These are phyloP conservation scores for Zaprionus gabonicus DNA, from an alignment of 1,140 invertebrate species.

Conservation along the genomic window DNA sequence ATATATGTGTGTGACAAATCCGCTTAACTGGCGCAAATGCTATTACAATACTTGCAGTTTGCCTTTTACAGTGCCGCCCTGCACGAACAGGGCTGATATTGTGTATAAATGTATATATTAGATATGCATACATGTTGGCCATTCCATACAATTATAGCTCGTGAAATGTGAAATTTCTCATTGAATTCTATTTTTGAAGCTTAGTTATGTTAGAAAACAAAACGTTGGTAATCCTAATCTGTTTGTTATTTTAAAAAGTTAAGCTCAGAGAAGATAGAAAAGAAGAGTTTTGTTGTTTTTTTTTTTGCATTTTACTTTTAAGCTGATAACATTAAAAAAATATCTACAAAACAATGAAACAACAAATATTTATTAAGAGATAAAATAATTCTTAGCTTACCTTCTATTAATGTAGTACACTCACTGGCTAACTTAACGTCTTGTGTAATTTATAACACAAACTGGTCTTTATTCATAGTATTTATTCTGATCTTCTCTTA, in stretches of 20 bases:
- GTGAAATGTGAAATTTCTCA: background rate
- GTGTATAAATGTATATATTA: background rate
- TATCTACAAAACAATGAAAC: too few species aligned
- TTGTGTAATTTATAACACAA: background rate
- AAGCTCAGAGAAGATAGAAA: background rate
- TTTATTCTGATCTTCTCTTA: conserved; percentile 38
- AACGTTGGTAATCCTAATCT: background rate
- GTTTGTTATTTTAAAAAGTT: background rate
- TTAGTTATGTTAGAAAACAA: background rate
- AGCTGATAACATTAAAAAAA: too few species aligned
- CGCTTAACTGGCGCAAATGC: conserved; percentile 23
- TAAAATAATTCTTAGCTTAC: too few species aligned
- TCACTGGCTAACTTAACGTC: too few species aligned
- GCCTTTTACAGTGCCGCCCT: background rate
- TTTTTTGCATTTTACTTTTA: background rate
- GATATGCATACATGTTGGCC: background rate
- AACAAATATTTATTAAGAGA: too few species aligned
- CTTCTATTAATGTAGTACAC: too few species aligned
- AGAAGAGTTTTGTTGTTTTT: background rate
- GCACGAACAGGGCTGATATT: background rate
- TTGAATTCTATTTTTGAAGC: conserved; percentile 5
- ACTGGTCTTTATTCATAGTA: background rate
- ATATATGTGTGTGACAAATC: conserved; percentile 21
- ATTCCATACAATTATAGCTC: background rate
- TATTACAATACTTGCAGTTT: conserved; percentile 11